Evolutionary conservation across 2,888 invertebrate genomes (phyloP).

Genomic region (Pecten maximus): DNA sequence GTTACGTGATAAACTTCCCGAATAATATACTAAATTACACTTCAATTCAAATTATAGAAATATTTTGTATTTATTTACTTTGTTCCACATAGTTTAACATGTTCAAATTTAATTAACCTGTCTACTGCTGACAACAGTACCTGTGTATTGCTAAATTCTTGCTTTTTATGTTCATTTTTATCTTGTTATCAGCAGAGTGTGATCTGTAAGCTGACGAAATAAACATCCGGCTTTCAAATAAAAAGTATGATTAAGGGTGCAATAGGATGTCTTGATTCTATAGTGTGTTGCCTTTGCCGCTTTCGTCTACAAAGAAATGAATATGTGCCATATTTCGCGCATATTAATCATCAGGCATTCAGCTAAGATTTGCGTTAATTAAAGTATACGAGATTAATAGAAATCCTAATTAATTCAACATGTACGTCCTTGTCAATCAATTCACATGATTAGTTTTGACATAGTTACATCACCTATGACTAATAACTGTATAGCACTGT

Average conservation of each 20-base stretch:
- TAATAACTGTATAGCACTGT: not conserved
- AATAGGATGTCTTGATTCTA: not conserved
- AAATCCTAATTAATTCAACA: constrained; percentile 20
- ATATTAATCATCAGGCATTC: not conserved
- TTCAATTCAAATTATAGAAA: not conserved
- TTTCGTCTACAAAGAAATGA: not conserved
- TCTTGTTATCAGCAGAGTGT: not conserved
- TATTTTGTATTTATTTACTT: not conserved
- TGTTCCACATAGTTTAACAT: not conserved
- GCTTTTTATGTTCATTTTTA: not conserved
- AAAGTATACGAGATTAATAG: constrained; percentile 4
- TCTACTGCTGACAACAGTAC: not conserved
- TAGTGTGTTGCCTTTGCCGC: not conserved
- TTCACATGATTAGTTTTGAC: constrained; percentile 14
- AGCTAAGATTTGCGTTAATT: not conserved
- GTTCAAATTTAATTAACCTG: not conserved
- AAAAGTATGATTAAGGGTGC: not conserved
- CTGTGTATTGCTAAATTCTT: not conserved
- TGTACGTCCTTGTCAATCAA: constrained; percentile 17
- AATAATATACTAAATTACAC: not conserved
- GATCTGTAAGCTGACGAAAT: not conserved
- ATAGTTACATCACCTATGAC: constrained; percentile 10
- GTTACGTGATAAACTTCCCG: not conserved
- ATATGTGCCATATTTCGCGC: not conserved
- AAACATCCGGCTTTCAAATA: not conserved